Percentiles rank a stretch among this genome's conserved stretches.
Evolutionary conservation across 2,888 invertebrate genomes (phyloP).

Genomic region (Drosophila meridionalis): DNA sequence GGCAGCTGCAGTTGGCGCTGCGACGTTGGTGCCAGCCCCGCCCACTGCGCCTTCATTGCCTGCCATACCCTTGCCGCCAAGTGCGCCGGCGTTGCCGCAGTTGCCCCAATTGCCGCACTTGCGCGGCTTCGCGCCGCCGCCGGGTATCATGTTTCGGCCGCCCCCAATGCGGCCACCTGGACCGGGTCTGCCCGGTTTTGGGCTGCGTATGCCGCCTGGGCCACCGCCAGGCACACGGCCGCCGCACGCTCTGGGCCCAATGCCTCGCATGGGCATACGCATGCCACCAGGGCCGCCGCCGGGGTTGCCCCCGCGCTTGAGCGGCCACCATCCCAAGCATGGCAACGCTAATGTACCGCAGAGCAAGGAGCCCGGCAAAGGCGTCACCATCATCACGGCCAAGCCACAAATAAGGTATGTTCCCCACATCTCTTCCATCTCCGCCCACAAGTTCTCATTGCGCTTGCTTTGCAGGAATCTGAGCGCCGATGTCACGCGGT

Average conservation of each 20-base stretch:
- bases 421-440: not conserved
- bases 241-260: slow-evolving; percentile 66
- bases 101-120: slow-evolving; percentile 84
- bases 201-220: slow-evolving; percentile 85
- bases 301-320: slow-evolving; percentile 87
- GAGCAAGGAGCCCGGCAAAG: slow-evolving; percentile 87
- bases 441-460: not conserved
- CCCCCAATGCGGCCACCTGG: slow-evolving; percentile 86
- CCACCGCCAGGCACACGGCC: slow-evolving; percentile 85
- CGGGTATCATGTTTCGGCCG: slow-evolving; percentile 86
- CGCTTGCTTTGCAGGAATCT: slow-evolving; percentile 87
- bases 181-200: slow-evolving; percentile 75
- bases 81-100: slow-evolving; percentile 68
- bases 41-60: slow-evolving; percentile 64
- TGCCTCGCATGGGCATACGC: slow-evolving; percentile 81
- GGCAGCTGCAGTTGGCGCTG: slow-evolving; percentile 6
- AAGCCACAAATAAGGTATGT: slow-evolving; percentile 95
- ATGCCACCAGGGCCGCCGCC: slow-evolving; percentile 86
- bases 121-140: slow-evolving; percentile 84
- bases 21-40: slow-evolving; percentile 53
- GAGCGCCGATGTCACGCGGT: slow-evolving; percentile 97
- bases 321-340: slow-evolving; percentile 87
- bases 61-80: slow-evolving; percentile 77
- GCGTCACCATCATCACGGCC: slow-evolving; percentile 95
- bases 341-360: slow-evolving; percentile 75